A percentile compares a stretch with the other conserved stretches of the same genome.
These are phyloP conservation scores for Glaucopsyche alexis DNA, from an alignment of 2,888 invertebrate species.

Conservation along the genomic window DNA sequence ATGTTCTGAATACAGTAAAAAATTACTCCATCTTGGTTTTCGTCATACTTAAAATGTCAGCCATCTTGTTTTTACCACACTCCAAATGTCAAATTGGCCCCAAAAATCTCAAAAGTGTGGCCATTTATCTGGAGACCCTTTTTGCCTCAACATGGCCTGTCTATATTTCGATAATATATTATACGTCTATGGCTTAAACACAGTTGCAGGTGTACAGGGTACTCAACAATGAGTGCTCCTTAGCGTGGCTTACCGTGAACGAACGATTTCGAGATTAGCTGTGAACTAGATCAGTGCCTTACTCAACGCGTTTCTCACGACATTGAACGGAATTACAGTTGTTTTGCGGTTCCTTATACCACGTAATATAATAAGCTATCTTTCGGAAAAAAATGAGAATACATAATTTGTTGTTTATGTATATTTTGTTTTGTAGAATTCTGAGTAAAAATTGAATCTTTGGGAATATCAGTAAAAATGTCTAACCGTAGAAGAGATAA, in stretches of 20 bases:
- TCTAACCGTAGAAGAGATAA: not conserved
- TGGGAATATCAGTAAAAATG: not conserved
- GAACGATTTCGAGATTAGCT: slow-evolving; percentile 69
- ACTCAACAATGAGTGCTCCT: slow-evolving; percentile 46
- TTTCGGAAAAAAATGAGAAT: slow-evolving; percentile 10
- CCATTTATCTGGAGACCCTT: too few relatives aligned
- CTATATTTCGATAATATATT: too few relatives aligned
- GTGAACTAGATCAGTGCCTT: slow-evolving; percentile 71
- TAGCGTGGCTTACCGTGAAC: slow-evolving; percentile 54
- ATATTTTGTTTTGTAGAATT: not conserved
- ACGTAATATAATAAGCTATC: slow-evolving; percentile 30
- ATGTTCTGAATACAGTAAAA: too few relatives aligned
- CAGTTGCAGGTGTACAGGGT: slow-evolving; percentile 36
- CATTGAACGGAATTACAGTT: slow-evolving; percentile 74
- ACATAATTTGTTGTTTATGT: not conserved
- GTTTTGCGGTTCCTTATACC: slow-evolving; percentile 49
- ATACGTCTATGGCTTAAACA: too few relatives aligned
- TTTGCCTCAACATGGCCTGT: too few relatives aligned
- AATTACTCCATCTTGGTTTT: too few relatives aligned
- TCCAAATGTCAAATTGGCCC: too few relatives aligned
- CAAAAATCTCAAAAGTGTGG: too few relatives aligned
- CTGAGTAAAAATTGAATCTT: not conserved
- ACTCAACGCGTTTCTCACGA: slow-evolving; percentile 71
- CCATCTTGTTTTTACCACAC: too few relatives aligned
- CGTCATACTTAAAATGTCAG: too few relatives aligned